Conservation (phyloP, 2,888 invertebrate species). For the Rhodophaea formosa region DNA sequence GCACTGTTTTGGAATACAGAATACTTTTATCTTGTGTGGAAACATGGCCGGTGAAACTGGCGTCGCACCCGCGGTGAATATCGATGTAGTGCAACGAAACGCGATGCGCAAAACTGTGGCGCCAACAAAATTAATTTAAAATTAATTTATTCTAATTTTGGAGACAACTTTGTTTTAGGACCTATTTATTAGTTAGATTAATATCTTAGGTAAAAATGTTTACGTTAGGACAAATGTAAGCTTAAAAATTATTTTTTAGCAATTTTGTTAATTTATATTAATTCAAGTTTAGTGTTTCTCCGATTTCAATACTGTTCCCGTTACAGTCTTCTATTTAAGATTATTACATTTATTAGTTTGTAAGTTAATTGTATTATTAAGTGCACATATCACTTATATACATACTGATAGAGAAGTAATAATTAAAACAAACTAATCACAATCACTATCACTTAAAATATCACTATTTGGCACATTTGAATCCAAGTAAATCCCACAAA, state of each 20-base stretch:
- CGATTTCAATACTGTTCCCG: background rate
- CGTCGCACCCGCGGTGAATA: constrained; percentile 48
- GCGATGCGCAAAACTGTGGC: background rate
- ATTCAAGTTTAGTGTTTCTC: background rate
- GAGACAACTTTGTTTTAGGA: too few relatives aligned
- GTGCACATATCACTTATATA: too few relatives aligned
- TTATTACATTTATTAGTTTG: too few relatives aligned
- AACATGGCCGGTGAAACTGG: constrained; percentile 44
- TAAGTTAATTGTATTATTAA: too few relatives aligned
- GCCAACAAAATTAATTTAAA: too few relatives aligned
- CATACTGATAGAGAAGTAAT: background rate
- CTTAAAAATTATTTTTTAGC: too few relatives aligned
- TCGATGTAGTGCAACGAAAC: constrained; percentile 35
- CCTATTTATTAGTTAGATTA: too few relatives aligned
- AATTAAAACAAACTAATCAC: background rate
- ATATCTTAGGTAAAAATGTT: too few relatives aligned
- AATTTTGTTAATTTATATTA: too few relatives aligned
- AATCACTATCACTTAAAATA: constrained; percentile 20
- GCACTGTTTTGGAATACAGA: constrained; percentile 46
- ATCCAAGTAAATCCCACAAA: constrained; percentile 16
- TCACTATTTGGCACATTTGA: constrained; percentile 51
- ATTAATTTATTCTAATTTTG: too few relatives aligned
- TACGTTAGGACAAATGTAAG: too few relatives aligned
- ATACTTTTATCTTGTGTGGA: constrained; percentile 42
- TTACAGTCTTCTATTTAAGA: too few relatives aligned